Base-by-base conservation (phyloP, 2,797 vertebrate genomes). In the Poeciliopsis infans region DNA sequence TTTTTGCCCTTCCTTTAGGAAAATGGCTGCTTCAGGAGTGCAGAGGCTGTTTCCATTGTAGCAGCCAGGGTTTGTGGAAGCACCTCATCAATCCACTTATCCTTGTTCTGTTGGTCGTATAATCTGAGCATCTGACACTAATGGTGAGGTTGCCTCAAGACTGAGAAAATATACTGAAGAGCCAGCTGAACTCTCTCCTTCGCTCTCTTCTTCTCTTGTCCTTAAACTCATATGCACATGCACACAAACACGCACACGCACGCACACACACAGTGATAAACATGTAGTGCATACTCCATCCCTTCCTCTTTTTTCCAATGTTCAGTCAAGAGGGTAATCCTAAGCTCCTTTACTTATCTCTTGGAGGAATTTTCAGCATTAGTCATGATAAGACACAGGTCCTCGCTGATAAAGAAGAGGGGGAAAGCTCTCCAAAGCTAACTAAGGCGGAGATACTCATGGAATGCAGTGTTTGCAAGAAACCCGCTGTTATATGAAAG, bases 1-100 rank as follows among this genome's bases (percentile, higher is more conserved):
- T 96, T 97, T 96, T 96, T 85, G 90, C 95, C 94, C 96, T 94
- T 96, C 93, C 92, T 95, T 96, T 94, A 96, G 94, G 89, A 93
- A 95, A 95, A 96, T 95, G 94, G 89, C 87, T 92, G 88, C 93
- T 93, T 90, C 88, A 90, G 90, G 91, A 95, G 89, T 87, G 88
- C 76, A 84, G 82, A 85, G 86, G 87, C 83, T 51, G 84, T 82
- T 94, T 87, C 87, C 85, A 90, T 89, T 91, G 92, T 92, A 92
- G 89, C 89, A 90, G 91, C 90, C 88, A 66, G 89, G 88, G 91
- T 94, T 92, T 91, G 88, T 93, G 91, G 94, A 95, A 94, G 92
- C 94, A 95, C 94, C 95, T 95, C 95, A 96, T 96, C 95, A 95
- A 96, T 96, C 95, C 94, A 91, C 89, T 94, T 94, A 95, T 94